Conservation (phyloP, 2,797 vertebrate species). For the Eurystomus glaucurus region DNA sequence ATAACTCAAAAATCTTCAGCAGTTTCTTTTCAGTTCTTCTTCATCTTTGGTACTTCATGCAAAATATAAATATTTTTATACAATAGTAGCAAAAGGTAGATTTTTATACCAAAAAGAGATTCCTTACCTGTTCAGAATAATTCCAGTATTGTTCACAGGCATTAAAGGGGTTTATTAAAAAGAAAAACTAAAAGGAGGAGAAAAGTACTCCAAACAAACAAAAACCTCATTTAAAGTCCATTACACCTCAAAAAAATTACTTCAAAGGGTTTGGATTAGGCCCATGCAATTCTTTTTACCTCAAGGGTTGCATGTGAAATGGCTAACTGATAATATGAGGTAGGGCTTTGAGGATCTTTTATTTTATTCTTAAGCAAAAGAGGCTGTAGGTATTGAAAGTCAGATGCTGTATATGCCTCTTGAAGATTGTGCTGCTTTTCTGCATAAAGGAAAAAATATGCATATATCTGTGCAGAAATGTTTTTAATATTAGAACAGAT, state of each 20-base stretch:
- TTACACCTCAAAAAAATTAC: background rate
- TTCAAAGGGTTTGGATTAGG: constrained; percentile 15
- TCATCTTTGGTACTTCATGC: background rate
- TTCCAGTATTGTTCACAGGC: background rate
- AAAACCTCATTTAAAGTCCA: background rate
- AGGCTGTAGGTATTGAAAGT: constrained; percentile 23
- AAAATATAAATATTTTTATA: background rate
- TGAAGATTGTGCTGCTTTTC: constrained; percentile 45
- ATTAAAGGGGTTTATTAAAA: background rate
- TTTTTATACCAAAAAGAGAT: background rate
- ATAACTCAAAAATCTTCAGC: background rate
- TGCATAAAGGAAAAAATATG: constrained; percentile 39
- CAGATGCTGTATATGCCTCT: background rate
- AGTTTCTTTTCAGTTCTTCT: background rate
- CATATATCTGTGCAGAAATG: constrained; percentile 3
- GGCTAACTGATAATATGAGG: background rate
- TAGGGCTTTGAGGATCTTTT: constrained; percentile 10
- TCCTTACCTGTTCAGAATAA: background rate
- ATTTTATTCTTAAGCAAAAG: constrained; percentile 40
- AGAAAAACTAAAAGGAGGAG: fast-evolving
- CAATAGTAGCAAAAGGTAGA: background rate
- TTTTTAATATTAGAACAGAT: constrained; percentile 63
- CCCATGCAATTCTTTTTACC: background rate
- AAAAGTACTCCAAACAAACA: background rate
- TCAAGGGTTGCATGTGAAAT: constrained; percentile 5